Evolutionary conservation across 2,797 vertebrate genomes (phyloP).

Genomic region (Xyrichtys novacula): DNA sequence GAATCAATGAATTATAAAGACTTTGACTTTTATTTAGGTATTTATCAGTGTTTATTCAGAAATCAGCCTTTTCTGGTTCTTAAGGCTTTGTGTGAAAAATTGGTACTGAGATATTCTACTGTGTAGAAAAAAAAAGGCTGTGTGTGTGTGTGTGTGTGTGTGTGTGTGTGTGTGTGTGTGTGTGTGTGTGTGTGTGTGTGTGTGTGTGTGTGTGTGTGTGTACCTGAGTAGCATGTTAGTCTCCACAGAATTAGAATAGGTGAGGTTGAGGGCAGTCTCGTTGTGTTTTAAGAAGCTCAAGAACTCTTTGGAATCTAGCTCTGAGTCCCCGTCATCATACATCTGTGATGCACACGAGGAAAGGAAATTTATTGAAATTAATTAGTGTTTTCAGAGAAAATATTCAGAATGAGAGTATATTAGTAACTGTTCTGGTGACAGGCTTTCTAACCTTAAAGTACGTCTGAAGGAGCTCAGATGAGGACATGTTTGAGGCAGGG

Average conservation of each 20-base stretch:
- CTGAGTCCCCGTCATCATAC: slow-evolving; percentile 90
- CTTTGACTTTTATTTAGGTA: no score
- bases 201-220: slow-evolving; percentile 4
- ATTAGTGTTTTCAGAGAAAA: no score
- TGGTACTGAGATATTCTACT: no score
- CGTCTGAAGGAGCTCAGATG: slow-evolving; percentile 28
- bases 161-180: no score
- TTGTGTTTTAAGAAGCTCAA: slow-evolving; percentile 93
- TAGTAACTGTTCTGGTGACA: neutral
- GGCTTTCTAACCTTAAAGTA: slow-evolving; percentile 60
- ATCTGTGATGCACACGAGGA: slow-evolving; percentile 75
- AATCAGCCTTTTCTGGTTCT: no score
- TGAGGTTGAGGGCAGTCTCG: slow-evolving; percentile 90
- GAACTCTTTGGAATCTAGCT: slow-evolving; percentile 91
- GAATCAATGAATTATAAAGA: no score
- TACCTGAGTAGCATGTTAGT: slow-evolving; percentile 91
- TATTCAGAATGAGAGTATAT: no score
- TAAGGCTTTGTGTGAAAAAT: no score
- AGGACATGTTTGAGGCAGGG: slow-evolving; percentile 12
- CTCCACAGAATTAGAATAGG: slow-evolving; percentile 86
- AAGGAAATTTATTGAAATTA: neutral
- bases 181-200: no score
- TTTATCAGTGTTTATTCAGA: no score
- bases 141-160: no score
- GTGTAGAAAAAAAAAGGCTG: no score